Base-by-base conservation (phyloP, 1,140 invertebrate species). In the Uloborus diversus region DNA sequence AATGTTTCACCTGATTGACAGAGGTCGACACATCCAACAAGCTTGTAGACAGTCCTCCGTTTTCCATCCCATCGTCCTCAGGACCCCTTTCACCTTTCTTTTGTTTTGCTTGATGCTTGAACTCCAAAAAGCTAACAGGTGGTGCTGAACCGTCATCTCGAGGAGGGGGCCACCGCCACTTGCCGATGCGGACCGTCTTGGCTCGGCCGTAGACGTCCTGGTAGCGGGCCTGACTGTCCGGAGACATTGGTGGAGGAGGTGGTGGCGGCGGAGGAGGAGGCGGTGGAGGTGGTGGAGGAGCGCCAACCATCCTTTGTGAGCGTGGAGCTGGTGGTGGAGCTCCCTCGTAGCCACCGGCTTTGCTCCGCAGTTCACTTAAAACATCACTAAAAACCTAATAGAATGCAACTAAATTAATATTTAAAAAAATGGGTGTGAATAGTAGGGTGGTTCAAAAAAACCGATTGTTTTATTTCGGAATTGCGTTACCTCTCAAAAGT, bases 101-200 rank as follows among this genome's bases (percentile, higher is more conserved):
- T 17, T 57, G 33, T 11, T 81, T 83, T 27, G 94, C 90, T 90
- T 95, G 88, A n/a, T n/a, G n/a, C 87, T 96, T 96, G 83, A 96
- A 96, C 83, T 95, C 94, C 47, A 94, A 92, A 83, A 95, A 96
- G 78, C 92, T 92, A 81, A 92, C 91, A 9, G 47, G 49, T 3
- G 47, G 49, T 0, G 53, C 88, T 1, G 86, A 89, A 1, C 62
- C 81, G 1, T 91, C 92, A 56, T 93, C 93, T 84, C 94, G 92
- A 2, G 93, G 94, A 20, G 96, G 97, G 32, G 96, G 96, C 96
- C 96, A 98, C 66, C 96, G 88, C 94, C 96, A 97, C 88, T 97
- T 97, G 11, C 96, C 96, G 64, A 99, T 97, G 56, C 96, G 88
- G 5, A 99, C 96, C 0, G 96, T 98, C 85, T 97, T 96, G 0